Conservation (phyloP, 2,888 invertebrate genomes). For the Macrostomum cliftonense region DNA sequence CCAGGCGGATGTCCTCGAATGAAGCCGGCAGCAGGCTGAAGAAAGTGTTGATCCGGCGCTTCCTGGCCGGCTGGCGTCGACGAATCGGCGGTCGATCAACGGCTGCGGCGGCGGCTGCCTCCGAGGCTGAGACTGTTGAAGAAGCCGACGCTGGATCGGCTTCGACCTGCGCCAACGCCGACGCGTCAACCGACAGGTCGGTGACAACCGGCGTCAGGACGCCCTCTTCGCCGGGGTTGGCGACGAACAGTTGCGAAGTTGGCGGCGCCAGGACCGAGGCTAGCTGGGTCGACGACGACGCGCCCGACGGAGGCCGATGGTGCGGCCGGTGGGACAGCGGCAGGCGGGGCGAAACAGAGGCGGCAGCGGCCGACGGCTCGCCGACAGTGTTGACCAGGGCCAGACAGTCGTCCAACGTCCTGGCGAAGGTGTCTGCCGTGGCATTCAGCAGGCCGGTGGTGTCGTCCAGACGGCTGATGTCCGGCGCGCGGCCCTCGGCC, state of each 20-base stretch:
- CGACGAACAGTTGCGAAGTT: not conserved
- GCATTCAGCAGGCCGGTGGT: constrained; percentile 53
- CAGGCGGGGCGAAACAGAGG: not conserved
- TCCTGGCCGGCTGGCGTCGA: constrained; percentile 13
- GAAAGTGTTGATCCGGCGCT: constrained; percentile 16
- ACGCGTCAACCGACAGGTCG: not conserved
- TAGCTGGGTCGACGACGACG: not conserved
- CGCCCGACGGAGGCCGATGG: not conserved
- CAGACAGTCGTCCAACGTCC: constrained; percentile 62
- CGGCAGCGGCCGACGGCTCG: not conserved
- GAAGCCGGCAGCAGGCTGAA: constrained; percentile 18
- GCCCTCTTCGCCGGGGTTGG: not conserved
- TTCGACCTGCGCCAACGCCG: no score
- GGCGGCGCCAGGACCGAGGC: not conserved
- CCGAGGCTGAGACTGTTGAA: no score
- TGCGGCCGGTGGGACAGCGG: not conserved
- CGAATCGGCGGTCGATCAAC: not conserved
- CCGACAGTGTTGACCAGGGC: constrained; percentile 27
- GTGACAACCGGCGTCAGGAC: no score
- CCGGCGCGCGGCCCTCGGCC: constrained; percentile 19
- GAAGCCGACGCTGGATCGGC: no score
- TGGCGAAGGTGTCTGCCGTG: constrained; percentile 64
- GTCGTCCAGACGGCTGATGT: constrained; percentile 40
- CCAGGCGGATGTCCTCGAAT: constrained; percentile 22
- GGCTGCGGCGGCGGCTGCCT: no score